Base-by-base conservation (phyloP, 2,797 vertebrate genomes). In the Psittacula echo region DNA sequence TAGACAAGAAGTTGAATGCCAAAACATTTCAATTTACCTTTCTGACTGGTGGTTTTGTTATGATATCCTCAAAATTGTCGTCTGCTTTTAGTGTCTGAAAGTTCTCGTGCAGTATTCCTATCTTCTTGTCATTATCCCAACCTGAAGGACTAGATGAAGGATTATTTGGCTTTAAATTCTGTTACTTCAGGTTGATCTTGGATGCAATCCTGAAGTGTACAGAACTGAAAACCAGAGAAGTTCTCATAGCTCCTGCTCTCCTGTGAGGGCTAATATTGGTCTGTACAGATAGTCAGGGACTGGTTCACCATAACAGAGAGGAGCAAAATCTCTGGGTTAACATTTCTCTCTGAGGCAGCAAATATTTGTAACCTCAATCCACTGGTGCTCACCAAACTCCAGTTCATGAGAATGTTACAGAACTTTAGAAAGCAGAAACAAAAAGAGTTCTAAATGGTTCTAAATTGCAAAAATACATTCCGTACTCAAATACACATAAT, bases 81-180 rank as follows among this genome's bases (percentile, higher is more conserved):
- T 99, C 99, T 96, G 98, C 96, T 98, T 99, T 99, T 97, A 99
- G 96, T 29, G 98, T 99, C 97, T 99, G 99, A 94, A 99, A 99
- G 95, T 99, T 99, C 97, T 99, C 99, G 32, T 99, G 98, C 94
- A 99, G 97, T 96, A 99, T 99, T 97, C 98, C 98, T 76, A 99
- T 99, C 98, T 99, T 99, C 97, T 99, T 99, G 97, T 99, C 99
- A 71, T 99, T 99, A 98, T 99, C 99, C 99, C 99, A 99, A 70
- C 99, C 99, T 97, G 99, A 99, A 75, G 99, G 99, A 98, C 99
- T 99, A 96, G 87, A 96, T 91, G 62, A 89, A 87, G 5, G 22
- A 74, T 95, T 81, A 95, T 51, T 64, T 85, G 77, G 47, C 65
- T 87, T 76, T 53, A 87, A 90, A 86, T 91, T 58, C 85, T 68